Evolutionary conservation across 2,888 invertebrate species (phyloP).

Genomic region (Drosophila rubida): DNA sequence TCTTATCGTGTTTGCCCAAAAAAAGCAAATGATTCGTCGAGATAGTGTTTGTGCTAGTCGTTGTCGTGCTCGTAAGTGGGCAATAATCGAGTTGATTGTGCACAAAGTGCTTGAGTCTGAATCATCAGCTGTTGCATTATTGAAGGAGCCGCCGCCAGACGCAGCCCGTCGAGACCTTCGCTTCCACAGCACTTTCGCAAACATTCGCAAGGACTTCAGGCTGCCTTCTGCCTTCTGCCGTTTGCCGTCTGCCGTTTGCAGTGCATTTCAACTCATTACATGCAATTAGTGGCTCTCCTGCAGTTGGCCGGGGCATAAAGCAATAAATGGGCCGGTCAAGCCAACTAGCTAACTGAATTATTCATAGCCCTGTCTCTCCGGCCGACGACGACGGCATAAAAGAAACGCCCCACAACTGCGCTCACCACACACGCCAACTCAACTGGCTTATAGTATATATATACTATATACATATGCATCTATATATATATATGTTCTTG

Average conservation of each 20-base stretch:
- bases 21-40: slow-evolving; percentile 15
- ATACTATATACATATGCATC: neutral
- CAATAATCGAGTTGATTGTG: slow-evolving; percentile 23
- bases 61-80: slow-evolving; percentile 1
- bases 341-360: slow-evolving; percentile 64
- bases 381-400: slow-evolving; percentile 25
- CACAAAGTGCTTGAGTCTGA: slow-evolving; percentile 11
- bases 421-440: neutral
- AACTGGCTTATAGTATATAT: neutral
- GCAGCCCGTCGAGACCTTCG: slow-evolving; percentile 24
- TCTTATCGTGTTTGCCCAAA: slow-evolving; percentile 19
- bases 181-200: slow-evolving; percentile 41
- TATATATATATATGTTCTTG: neutral
- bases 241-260: neutral
- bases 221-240: neutral
- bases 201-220: slow-evolving; percentile 21
- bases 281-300: slow-evolving; percentile 58
- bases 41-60: slow-evolving; percentile 19
- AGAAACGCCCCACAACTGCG: neutral
- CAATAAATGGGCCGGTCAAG: slow-evolving; percentile 51
- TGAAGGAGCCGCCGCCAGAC: slow-evolving; percentile 6
- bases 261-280: slow-evolving; percentile 56
- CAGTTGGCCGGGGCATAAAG: slow-evolving; percentile 29
- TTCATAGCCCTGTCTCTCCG: slow-evolving; percentile 41
- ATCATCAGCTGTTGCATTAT: slow-evolving; percentile 37